A percentile compares a stretch with the other conserved stretches of the same genome.
These are phyloP conservation scores for Pristionchus arcanus DNA, from an alignment of 2,888 invertebrate species.

Conservation along the genomic window DNA sequence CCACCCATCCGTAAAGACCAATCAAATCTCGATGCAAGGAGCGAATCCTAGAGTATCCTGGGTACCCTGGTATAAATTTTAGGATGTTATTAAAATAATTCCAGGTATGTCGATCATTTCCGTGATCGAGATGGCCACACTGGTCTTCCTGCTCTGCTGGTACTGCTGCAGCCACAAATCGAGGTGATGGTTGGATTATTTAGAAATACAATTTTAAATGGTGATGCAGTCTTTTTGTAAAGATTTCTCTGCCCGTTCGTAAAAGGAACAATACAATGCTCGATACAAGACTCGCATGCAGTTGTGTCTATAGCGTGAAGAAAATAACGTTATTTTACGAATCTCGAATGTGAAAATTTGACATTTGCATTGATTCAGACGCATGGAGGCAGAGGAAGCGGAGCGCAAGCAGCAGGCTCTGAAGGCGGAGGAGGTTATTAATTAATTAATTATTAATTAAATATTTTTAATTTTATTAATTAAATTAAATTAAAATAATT, in stretches of 20 bases:
- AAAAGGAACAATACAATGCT: too few species aligned
- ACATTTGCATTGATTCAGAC: background rate
- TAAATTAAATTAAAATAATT: conserved; percentile 9
- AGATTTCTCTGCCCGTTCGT: too few species aligned
- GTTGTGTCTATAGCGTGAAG: too few species aligned
- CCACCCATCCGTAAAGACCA: background rate
- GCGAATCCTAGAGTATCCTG: too few species aligned
- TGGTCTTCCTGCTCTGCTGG: conserved; percentile 62
- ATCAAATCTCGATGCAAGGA: too few species aligned
- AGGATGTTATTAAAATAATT: too few species aligned
- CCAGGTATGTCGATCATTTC: conserved; percentile 68
- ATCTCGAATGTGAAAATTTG: background rate
- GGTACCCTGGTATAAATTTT: background rate
- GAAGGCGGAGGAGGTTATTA: background rate
- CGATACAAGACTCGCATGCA: too few species aligned
- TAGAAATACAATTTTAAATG: conserved; percentile 49
- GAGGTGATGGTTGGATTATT: conserved; percentile 52
- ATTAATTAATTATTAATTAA: conserved; percentile 9
- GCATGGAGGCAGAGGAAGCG: background rate
- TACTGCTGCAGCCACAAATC: conserved; percentile 64
- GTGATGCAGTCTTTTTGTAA: background rate
- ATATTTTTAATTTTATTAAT: too few species aligned
- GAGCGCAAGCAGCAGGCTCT: background rate
- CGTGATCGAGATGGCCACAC: conserved; percentile 61
- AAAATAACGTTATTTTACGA: background rate